A percentile compares a stretch with the other conserved stretches of the same genome.
These are phyloP conservation scores for Mylabris sibirica DNA, from an alignment of 2,888 invertebrate species.

Conservation along the genomic window DNA sequence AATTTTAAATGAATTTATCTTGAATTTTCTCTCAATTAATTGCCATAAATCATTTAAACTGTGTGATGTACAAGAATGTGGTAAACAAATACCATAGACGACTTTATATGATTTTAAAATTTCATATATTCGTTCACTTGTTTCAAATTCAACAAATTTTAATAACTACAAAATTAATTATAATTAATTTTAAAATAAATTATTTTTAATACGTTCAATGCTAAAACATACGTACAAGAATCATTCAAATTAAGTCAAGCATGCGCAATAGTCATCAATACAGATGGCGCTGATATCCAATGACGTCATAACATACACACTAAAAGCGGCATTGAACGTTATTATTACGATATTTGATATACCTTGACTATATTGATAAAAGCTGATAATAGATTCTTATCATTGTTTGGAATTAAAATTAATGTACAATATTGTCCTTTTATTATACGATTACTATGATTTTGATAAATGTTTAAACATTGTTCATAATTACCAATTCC, in stretches of 20 bases:
- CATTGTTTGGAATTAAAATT: neutral
- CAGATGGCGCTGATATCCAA: too few species aligned
- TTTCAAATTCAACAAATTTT: neutral
- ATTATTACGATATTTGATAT: neutral
- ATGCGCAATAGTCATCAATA: too few species aligned
- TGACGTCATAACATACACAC: too few species aligned
- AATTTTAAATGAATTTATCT: neutral
- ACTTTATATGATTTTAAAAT: neutral
- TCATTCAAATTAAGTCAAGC: too few species aligned
- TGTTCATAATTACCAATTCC: neutral
- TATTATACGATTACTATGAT: neutral
- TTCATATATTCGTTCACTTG: neutral
- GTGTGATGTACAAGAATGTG: constrained; percentile 3
- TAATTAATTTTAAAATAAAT: too few species aligned
- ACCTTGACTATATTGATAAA: neutral
- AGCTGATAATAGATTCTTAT: neutral
- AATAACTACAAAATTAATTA: neutral
- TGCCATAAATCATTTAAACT: constrained; percentile 9
- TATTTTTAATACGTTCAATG: too few species aligned
- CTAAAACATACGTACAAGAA: too few species aligned
- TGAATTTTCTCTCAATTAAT: neutral
- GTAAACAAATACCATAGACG: constrained; percentile 11
- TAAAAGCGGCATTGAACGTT: too few species aligned
- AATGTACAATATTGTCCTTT: constrained; percentile 17
- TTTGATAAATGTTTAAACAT: neutral